Percentiles rank a stretch among this genome's conserved stretches.
Conservation (phyloP, 2,797 vertebrate species). For the Enteromius viviparus region DNA sequence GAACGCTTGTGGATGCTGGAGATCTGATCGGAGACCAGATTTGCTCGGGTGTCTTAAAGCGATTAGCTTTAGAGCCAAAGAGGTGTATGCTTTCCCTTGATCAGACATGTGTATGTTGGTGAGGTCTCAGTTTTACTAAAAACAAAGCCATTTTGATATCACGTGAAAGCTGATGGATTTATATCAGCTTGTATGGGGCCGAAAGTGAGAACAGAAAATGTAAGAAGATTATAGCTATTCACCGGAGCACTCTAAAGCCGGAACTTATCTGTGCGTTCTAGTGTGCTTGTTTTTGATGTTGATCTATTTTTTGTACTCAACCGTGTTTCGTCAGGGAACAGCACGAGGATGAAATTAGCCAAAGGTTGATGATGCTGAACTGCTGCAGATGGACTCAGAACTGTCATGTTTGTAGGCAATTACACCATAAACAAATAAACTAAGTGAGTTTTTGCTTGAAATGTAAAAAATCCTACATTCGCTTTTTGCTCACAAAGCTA, state of each 20-base stretch:
- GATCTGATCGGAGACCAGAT: conserved; percentile 45
- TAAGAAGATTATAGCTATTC: conserved; percentile 57
- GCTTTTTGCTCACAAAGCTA: conserved; percentile 27
- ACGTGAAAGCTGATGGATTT: conserved; percentile 49
- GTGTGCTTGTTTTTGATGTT: conserved; percentile 31
- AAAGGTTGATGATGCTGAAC: neutral
- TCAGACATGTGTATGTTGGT: conserved; percentile 24
- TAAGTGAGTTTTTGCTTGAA: neutral
- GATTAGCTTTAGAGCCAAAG: conserved; percentile 23
- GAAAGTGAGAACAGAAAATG: conserved; percentile 53
- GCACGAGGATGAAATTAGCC: conserved; percentile 7
- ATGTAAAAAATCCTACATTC: conserved; percentile 4
- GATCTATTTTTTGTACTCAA: neutral
- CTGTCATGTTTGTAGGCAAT: neutral
- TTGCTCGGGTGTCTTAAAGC: conserved; percentile 26
- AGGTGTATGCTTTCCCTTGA: neutral
- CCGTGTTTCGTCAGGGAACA: neutral
- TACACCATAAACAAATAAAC: neutral
- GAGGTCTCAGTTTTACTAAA: conserved; percentile 31
- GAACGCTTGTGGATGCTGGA: conserved; percentile 20
- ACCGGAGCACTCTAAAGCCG: conserved; percentile 40
- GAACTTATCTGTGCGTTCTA: conserved; percentile 39
- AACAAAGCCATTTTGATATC: conserved; percentile 45
- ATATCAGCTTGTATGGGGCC: conserved; percentile 33
- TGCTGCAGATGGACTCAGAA: neutral